phyloP scores from a whole-genome alignment of 2,888 invertebrate genomes.

The Agonum fuliginosum region DNA sequence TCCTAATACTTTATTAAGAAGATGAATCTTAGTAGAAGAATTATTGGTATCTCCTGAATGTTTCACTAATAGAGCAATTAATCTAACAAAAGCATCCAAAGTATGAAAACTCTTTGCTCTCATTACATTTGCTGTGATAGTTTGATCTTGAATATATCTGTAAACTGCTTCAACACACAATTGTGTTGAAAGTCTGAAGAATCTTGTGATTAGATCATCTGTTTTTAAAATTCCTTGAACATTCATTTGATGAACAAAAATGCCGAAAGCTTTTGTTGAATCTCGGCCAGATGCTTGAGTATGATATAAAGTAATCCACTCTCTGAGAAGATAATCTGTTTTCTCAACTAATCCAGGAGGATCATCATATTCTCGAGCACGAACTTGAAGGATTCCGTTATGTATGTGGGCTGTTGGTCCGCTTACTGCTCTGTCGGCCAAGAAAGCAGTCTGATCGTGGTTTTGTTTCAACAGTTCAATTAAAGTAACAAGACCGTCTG shows the following conservation, averaged over 20 bases:
- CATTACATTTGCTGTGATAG: slow-evolving; percentile 79
- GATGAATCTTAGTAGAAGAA: slow-evolving; percentile 96
- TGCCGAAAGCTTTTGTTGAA: slow-evolving; percentile 91
- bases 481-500: slow-evolving; percentile 87
- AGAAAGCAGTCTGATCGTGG: slow-evolving; percentile 82
- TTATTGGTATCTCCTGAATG: slow-evolving; percentile 93
- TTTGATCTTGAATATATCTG: slow-evolving; percentile 85
- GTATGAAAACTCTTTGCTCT: slow-evolving; percentile 96
- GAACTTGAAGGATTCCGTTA: slow-evolving; percentile 91
- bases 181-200: slow-evolving; percentile 97
- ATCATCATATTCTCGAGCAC: slow-evolving; percentile 92
- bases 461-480: slow-evolving; percentile 87
- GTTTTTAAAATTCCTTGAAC: slow-evolving; percentile 96
- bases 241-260: slow-evolving; percentile 98
- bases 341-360: slow-evolving; percentile 96
- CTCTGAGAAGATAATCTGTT: slow-evolving; percentile 93
- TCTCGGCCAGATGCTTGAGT: slow-evolving; percentile 87
- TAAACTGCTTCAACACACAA: slow-evolving; percentile 97
- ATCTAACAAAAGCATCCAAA: slow-evolving; percentile 94
- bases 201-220: slow-evolving; percentile 96
- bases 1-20: slow-evolving; percentile 95
- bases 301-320: slow-evolving; percentile 96
- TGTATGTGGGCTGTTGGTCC: slow-evolving; percentile 94
- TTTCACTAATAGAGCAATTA: slow-evolving; percentile 95
- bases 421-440: slow-evolving; percentile 85